These are phyloP conservation scores for Portevinia maculata DNA, from an alignment of 2,888 invertebrate genomes.

Conservation along the genomic window DNA sequence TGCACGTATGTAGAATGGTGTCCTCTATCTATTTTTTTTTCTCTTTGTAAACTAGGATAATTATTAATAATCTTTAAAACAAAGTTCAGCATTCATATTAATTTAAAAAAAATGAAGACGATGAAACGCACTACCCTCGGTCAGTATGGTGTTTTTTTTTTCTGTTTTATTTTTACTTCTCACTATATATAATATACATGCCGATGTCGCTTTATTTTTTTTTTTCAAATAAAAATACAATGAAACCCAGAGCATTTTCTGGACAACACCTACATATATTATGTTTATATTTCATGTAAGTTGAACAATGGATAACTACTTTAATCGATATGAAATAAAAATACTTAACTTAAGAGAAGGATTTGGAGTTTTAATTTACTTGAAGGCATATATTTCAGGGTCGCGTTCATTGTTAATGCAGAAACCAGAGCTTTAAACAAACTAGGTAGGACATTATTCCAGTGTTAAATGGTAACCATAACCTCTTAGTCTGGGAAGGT, in stretches of 20 bases:
- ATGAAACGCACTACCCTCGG: slow-evolving; percentile 30
- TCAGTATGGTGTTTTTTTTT: slow-evolving; percentile 48
- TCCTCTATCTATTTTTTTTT: slow-evolving; percentile 45
- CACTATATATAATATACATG: background rate
- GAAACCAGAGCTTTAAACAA: background rate
- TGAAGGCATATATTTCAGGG: background rate
- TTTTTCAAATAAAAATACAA: slow-evolving; percentile 25
- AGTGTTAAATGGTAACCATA: no score
- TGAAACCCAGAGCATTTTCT: slow-evolving; percentile 35
- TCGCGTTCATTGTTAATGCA: no score
- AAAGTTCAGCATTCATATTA: slow-evolving; percentile 45
- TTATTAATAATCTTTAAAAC: slow-evolving; percentile 42
- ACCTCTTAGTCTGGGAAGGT: no score
- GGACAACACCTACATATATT: slow-evolving; percentile 29
- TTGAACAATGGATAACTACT: slow-evolving; percentile 51
- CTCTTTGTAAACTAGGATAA: slow-evolving; percentile 68
- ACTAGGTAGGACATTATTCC: no score
- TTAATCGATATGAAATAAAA: slow-evolving; percentile 56
- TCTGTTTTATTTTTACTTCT: slow-evolving; percentile 4
- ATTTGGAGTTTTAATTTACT: background rate
- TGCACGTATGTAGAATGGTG: slow-evolving; percentile 71
- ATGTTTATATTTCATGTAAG: slow-evolving; percentile 69
- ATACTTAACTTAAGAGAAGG: slow-evolving; percentile 14
- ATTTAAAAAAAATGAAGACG: slow-evolving; percentile 37
- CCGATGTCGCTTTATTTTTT: slow-evolving; percentile 26